Evolutionary conservation across 1,140 invertebrate genomes (phyloP).

Genomic region (Pseudomyrmex gracilis): DNA sequence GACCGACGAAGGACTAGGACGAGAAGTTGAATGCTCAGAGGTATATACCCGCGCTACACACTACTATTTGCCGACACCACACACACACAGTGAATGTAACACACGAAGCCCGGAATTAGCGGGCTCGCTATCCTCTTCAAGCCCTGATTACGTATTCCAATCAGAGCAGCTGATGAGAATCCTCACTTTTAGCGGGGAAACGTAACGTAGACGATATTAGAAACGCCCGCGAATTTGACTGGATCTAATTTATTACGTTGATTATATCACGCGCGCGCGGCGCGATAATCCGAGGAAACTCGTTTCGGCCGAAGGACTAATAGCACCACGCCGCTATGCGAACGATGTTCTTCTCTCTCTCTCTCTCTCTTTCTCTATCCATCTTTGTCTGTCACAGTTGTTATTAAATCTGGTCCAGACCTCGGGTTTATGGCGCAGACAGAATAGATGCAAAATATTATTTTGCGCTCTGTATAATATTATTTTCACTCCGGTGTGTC

Average conservation of each 20-base stretch:
- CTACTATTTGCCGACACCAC: constrained; percentile 47
- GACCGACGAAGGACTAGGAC: constrained; percentile 41
- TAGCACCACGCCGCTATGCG: constrained; percentile 28
- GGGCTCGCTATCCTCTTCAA: constrained; percentile 59
- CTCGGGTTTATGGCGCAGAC: too few relatives aligned
- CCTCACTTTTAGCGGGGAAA: constrained; percentile 62
- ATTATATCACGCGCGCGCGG: constrained; percentile 51
- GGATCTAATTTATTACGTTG: constrained; percentile 62
- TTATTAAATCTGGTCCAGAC: constrained; percentile 30
- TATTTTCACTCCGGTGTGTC: not conserved
- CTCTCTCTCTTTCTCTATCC: too few relatives aligned
- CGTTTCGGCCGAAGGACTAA: constrained; percentile 44
- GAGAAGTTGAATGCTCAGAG: constrained; percentile 45
- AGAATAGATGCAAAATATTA: not conserved
- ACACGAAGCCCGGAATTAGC: constrained; percentile 57
- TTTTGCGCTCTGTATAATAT: not conserved
- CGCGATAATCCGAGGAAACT: constrained; percentile 50
- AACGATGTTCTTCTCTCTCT: constrained; percentile 2
- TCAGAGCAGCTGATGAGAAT: constrained; percentile 73
- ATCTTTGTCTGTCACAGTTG: not conserved
- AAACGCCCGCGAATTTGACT: constrained; percentile 53
- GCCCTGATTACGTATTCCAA: constrained; percentile 72
- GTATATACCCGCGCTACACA: not conserved
- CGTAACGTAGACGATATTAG: constrained; percentile 58
- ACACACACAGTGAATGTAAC: constrained; percentile 47